Conservation (phyloP, 2,797 vertebrate genomes). For the Macropodus opercularis region DNA sequence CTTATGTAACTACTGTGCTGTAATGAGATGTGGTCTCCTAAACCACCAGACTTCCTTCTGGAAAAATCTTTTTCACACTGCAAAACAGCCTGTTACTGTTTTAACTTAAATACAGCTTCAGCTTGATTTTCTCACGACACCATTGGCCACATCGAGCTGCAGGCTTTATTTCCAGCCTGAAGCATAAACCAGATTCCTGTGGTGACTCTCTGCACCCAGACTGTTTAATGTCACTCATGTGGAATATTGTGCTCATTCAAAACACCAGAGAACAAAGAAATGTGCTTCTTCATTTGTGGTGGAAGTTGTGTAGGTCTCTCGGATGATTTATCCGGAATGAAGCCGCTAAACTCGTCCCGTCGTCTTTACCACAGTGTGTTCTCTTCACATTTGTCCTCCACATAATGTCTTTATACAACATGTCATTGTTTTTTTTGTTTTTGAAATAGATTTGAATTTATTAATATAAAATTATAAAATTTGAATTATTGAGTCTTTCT, state of each 20-base stretch:
- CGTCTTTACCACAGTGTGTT: background rate
- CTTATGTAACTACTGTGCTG: slow-evolving; percentile 29
- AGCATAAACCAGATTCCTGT: slow-evolving; percentile 43
- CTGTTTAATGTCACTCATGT: slow-evolving; percentile 19
- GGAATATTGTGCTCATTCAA: slow-evolving; percentile 16
- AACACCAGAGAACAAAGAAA: background rate
- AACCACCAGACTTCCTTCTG: slow-evolving; percentile 52
- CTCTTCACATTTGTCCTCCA: background rate
- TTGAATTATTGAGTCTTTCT: too few relatives aligned
- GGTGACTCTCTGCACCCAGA: background rate
- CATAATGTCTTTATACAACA: background rate
- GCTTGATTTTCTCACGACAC: slow-evolving; percentile 26
- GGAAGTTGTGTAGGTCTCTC: background rate
- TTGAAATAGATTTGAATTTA: too few relatives aligned
- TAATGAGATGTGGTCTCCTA: slow-evolving; percentile 3
- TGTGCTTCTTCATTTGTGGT: background rate
- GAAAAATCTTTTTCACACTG: slow-evolving; percentile 33
- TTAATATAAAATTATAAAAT: too few relatives aligned
- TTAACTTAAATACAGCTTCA: slow-evolving; percentile 46
- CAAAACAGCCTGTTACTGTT: slow-evolving; percentile 46
- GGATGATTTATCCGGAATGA: background rate
- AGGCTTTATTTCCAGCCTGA: slow-evolving; percentile 27
- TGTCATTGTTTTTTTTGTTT: too few relatives aligned
- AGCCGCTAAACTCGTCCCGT: background rate
- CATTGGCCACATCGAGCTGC: slow-evolving; percentile 11